Conservation (phyloP, 2,113 vertebrate genomes). For the Prunella fulvescens region DNA sequence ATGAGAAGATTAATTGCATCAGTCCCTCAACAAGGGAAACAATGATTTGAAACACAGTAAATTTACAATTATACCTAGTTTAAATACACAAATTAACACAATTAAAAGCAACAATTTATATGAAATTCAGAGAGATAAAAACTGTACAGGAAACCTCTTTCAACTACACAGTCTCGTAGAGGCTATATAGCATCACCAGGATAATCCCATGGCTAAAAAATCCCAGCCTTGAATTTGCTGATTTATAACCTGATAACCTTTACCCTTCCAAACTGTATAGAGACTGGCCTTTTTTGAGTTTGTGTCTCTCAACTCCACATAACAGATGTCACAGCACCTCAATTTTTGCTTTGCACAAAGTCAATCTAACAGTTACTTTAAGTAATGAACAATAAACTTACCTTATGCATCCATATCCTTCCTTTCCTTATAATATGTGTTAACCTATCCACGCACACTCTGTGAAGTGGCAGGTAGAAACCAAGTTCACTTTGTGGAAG, state of each 20-base stretch:
- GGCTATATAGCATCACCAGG: background rate
- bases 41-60: background rate
- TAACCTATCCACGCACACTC: constrained; percentile 90
- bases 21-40: background rate
- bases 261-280: background rate
- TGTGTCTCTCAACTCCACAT: background rate
- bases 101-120: background rate
- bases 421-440: constrained; percentile 95
- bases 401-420: constrained; percentile 99
- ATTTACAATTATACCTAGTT: background rate
- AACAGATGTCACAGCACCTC: background rate
- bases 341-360: background rate
- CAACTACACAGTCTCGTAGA: background rate
- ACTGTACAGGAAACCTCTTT: background rate
- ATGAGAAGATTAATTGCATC: background rate
- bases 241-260: background rate
- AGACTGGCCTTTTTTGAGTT: background rate
- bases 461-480: constrained; percentile 94
- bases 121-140: background rate
- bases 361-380: background rate
- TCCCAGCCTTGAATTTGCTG: background rate
- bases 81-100: background rate
- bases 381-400: constrained; percentile 52
- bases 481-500: constrained; percentile 89
- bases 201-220: background rate